Evolutionary conservation across 2,888 invertebrate genomes (phyloP), one percentile per base, ranked within the genome.

Genomic region (Drosophila yooni): DNA sequence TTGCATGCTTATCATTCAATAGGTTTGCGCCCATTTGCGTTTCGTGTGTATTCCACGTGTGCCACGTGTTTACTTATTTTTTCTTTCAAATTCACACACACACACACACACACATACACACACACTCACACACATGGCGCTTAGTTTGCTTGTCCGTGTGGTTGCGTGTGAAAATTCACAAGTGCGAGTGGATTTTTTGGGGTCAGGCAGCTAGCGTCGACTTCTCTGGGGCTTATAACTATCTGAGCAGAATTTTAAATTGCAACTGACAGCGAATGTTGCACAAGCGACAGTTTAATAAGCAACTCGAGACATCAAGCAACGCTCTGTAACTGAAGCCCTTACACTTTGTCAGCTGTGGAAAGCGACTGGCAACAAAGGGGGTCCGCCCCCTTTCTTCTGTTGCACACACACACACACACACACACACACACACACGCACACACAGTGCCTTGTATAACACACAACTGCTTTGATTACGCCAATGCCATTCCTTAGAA

Each of bases 91-190:
- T 58, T 66, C 52, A 18, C 51, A n/a, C 59, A 25, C 50, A 13
- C 33, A 21, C 40, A 13, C 43, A 21, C 40, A 27, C 31, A 25
- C 18, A 61, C 27, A 29, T 18, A 21, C 31, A 27, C 40, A 5
- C n/a, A 5, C 40, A 11, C 29, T 8, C 5, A 29, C 31, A 31
- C 57, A 59, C 3, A 1, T 51, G 29, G 15, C 5, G 21, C n/a
- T 33, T 34, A 27, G 38, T 40, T 18, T 59, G 34, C 29, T 50
- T 67, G 46, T 68, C 25, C 29, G 31, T 48, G 68, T 50, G 70
- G 29, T 59, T 77, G 78, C 81, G 81, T 81, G 81, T 81, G 81
- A 81, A 81, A 83, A 81, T 81, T 83, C 69, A 71, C 83, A 81
- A 83, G 60, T 83, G 83, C 74, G 51, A 52, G 58, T 72, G 68